These are phyloP conservation scores for Monomorium pharaonis DNA, from an alignment of 1,140 invertebrate species.

Conservation along the genomic window DNA sequence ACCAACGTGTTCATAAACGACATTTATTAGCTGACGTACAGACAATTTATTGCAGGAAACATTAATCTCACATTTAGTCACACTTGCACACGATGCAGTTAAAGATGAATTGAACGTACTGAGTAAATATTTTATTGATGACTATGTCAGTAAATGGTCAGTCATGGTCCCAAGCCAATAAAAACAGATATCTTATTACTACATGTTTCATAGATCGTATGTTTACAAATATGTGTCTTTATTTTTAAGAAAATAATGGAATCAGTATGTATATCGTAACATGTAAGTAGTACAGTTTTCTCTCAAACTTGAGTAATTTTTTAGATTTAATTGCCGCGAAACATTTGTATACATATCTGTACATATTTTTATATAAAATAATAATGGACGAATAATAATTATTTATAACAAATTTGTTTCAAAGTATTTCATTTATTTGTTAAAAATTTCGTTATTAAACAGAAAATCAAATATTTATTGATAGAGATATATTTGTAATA, in stretches of 20 bases:
- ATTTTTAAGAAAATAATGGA: background rate
- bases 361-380: background rate
- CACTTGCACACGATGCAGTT: background rate
- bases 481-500: background rate
- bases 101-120: background rate
- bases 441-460: background rate
- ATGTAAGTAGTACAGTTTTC: too few relatives aligned
- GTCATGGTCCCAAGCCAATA: background rate
- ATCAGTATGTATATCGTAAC: too few relatives aligned
- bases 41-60: constrained; percentile 22
- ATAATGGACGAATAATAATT: background rate
- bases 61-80: background rate
- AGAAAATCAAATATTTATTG: background rate
- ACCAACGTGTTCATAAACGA: background rate
- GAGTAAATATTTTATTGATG: constrained; percentile 7
- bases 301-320: background rate
- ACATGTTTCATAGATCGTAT: background rate
- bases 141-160: background rate
- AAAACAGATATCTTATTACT: constrained; percentile 4
- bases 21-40: background rate
- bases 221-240: background rate
- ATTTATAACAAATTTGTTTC: too few relatives aligned
- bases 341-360: background rate
- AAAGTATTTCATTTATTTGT: background rate
- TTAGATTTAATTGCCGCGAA: background rate